Evolutionary conservation across 2,113 vertebrate genomes (phyloP), one percentile per base, ranked within the genome.

Genomic region (Thunnus thynnus): DNA sequence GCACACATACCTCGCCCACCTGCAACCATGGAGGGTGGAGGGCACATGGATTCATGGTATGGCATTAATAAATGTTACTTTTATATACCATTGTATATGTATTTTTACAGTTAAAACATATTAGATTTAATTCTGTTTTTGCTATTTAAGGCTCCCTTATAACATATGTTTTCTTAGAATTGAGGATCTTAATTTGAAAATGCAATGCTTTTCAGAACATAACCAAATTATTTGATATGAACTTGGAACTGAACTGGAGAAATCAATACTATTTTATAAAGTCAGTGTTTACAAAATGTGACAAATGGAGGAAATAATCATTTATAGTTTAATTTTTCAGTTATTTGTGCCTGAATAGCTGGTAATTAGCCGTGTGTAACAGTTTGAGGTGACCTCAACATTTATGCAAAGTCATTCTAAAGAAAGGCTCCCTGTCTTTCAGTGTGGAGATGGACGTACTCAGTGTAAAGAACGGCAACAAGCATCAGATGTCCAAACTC

Each of bases 371-470:
- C 27, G 47, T 44, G 22, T 73, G 8, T 32, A 27, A 68, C 12
- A 12, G n/a, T 62, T 68, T 74, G 9, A 48, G 32, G n/a, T 57
- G 2, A 60, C 5, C 13, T 50, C 18, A 12, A 36, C 41, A 14
- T 54, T 60, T 3, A 30, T 32, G 32, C 20, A 11, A 5, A 11
- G 5, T 70, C 11, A 18, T 44, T 3, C 27, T 70, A n/a, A 87
- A 68, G 22, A 56, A 18, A 46, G 2, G 0, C 46, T 62, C 1
- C 50, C 3, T 83, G 0, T 83, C 20, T 83, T 90, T 63, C 52
- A 97, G 97, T 83, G 27, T 76, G 44, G 12, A 36, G 32, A 27
- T 44, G 73, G 80, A 84, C 22, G 62, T 62, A 20, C 86, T 56
- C 3, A 5, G 50, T 32, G 18, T 47, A 55, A 82, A 71, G 36